Evolutionary conservation across 1,140 invertebrate species (phyloP).

Genomic region (Pogonognathellus flavescens): DNA sequence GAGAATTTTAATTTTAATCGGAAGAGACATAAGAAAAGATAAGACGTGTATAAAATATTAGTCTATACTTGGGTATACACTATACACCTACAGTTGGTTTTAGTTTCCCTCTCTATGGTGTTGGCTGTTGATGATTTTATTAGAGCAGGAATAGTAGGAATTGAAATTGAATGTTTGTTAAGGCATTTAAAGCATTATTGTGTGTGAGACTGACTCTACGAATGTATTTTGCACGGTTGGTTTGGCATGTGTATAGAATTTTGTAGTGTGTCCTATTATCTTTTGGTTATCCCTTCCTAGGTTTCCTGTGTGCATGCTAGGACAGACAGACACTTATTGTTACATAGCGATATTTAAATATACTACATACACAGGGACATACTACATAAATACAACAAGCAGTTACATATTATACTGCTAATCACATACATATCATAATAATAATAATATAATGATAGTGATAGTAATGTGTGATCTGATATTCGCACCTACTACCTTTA

Average conservation of each 20-base stretch:
- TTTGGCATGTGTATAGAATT: background rate
- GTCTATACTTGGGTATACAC: no score
- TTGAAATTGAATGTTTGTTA: slow-evolving; percentile 6
- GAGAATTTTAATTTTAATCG: no score
- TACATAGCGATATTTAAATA: background rate
- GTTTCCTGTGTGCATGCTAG: background rate
- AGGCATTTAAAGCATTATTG: background rate
- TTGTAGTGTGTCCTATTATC: background rate
- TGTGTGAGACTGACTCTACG: background rate
- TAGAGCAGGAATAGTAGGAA: slow-evolving; percentile 41
- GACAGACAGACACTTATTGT: background rate
- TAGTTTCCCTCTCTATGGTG: no score
- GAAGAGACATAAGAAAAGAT: no score
- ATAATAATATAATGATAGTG: background rate
- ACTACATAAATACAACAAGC: background rate
- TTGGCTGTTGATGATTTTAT: background rate
- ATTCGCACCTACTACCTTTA: slow-evolving; percentile 1
- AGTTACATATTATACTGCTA: background rate
- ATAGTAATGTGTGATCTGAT: slow-evolving; percentile 17
- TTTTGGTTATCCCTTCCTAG: slow-evolving; percentile 5
- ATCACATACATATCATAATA: background rate
- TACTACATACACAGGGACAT: background rate
- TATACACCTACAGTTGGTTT: no score
- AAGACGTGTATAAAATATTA: no score
- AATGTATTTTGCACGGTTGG: background rate